Conservation (phyloP, 2,797 vertebrate genomes). For the Schizopygopsis malacanthus region DNA sequence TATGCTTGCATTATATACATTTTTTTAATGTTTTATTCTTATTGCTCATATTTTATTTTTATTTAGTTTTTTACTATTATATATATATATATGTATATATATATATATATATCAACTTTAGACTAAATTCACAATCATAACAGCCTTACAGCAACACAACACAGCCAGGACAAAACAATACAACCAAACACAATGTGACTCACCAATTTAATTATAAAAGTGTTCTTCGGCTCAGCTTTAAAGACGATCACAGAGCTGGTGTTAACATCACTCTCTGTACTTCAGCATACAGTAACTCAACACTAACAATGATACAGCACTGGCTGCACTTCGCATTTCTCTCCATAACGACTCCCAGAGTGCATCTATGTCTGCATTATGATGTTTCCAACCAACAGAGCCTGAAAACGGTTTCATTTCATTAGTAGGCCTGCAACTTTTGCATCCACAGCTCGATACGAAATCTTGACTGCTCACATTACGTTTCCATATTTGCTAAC, state of each 20-base stretch:
- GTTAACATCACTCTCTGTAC: background rate
- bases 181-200: background rate
- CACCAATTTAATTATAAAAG: background rate
- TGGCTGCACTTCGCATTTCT: conserved; percentile 19
- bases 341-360: conserved; percentile 29
- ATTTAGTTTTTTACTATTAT: background rate
- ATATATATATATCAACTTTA: too few relatives aligned
- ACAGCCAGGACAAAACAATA: background rate
- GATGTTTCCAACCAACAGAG: background rate
- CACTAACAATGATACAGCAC: background rate
- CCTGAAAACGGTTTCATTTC: conserved; percentile 1
- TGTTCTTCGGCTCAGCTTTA: background rate
- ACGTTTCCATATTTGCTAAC: background rate
- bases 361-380: conserved; percentile 21
- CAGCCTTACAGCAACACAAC: too few relatives aligned
- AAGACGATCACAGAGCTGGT: background rate
- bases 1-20: background rate
- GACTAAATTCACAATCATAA: background rate
- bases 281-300: conserved; percentile 5
- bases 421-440: background rate
- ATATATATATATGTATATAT: background rate
- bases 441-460: background rate
- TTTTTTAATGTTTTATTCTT: background rate
- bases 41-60: background rate
- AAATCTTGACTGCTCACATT: background rate